phyloP scores from a whole-genome alignment of 2,888 invertebrate genomes.

The Caenorhabditis sp. region DNA sequence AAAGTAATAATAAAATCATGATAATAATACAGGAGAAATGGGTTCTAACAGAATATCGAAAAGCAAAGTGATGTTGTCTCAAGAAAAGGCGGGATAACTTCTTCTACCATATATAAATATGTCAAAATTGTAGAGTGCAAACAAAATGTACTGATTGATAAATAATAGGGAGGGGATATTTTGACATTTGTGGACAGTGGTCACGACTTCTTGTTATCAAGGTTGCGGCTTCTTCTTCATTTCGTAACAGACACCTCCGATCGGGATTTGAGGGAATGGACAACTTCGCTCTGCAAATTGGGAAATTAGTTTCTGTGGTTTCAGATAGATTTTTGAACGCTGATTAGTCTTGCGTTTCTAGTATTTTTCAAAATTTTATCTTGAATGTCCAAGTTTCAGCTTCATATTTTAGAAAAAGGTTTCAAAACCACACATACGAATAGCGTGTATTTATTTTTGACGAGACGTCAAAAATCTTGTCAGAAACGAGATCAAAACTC shows the following conservation, averaged over 20 bases:
- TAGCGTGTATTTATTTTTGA: background rate
- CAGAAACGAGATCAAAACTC: too few species aligned
- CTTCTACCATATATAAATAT: background rate
- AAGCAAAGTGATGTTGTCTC: too few species aligned
- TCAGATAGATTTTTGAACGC: too few species aligned
- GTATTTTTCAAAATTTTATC: too few species aligned
- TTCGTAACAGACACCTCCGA: conserved; percentile 61
- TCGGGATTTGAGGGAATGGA: conserved; percentile 54
- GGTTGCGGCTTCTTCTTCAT: conserved; percentile 23
- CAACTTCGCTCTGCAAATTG: conserved; percentile 55
- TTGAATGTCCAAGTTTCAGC: too few species aligned
- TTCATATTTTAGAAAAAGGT: too few species aligned
- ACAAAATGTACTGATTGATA: background rate
- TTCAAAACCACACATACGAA: too few species aligned
- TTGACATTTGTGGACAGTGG: background rate
- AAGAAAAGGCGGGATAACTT: background rate
- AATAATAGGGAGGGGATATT: background rate
- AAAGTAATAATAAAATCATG: conserved; percentile 1
- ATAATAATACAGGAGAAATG: background rate
- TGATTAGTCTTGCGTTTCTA: too few species aligned
- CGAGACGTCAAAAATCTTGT: too few species aligned
- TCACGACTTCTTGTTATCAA: background rate
- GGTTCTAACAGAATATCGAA: background rate
- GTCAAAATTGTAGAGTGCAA: conserved; percentile 6
- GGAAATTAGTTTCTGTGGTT: background rate